A percentile compares a stretch with the other conserved stretches of the same genome.
Conservation (phyloP, 2,888 invertebrate species). For the Cheilosia pagana region DNA sequence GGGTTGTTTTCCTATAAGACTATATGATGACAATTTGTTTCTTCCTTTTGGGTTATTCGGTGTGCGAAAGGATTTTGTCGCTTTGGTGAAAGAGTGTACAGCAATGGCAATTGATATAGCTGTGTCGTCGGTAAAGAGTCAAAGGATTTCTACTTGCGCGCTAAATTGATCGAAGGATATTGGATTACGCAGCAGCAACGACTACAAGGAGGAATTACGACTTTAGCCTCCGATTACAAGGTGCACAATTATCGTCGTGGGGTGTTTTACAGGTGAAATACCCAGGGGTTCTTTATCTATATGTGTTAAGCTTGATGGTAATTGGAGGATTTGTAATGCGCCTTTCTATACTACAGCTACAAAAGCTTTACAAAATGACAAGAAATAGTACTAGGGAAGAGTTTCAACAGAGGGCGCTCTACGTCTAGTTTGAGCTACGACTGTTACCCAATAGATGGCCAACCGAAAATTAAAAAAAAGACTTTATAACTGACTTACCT, state of each 20-base stretch:
- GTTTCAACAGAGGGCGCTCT: too few species aligned
- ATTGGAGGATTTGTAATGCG: too few species aligned
- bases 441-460: too few species aligned
- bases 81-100: neutral
- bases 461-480: too few species aligned
- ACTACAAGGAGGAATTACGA: neutral
- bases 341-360: too few species aligned
- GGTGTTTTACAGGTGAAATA: too few species aligned
- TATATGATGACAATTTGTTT: slow-evolving; percentile 67
- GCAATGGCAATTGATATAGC: slow-evolving; percentile 35
- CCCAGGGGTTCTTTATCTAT: neutral
- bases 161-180: slow-evolving; percentile 63
- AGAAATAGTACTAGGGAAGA: too few species aligned
- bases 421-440: too few species aligned
- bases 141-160: slow-evolving; percentile 43
- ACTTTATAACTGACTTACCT: too few species aligned
- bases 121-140: slow-evolving; percentile 27
- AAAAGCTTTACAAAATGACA: too few species aligned
- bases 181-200: slow-evolving; percentile 17
- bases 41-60: slow-evolving; percentile 19
- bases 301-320: too few species aligned
- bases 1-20: slow-evolving; percentile 15
- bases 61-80: slow-evolving; percentile 55
- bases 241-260: slow-evolving; percentile 30
- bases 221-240: slow-evolving; percentile 41